Conservation (phyloP, 2,888 invertebrate genomes). For the Nebria salina region DNA sequence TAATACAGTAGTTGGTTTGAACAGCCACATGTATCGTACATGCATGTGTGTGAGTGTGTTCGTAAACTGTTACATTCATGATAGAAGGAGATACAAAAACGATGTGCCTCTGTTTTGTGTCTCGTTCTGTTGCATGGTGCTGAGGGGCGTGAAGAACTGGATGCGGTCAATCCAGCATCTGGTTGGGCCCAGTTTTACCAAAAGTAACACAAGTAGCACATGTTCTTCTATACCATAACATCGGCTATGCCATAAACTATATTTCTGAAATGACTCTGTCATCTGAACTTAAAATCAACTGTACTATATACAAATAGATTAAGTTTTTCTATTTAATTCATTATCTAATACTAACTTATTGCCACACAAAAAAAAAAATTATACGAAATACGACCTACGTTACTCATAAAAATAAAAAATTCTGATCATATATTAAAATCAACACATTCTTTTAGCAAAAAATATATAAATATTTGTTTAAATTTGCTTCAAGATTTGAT, state of each 20-base stretch:
- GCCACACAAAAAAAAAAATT: not conserved
- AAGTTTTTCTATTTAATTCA: not conserved
- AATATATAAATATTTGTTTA: no score
- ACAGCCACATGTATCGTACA: not conserved
- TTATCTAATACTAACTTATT: not conserved
- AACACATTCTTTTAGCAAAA: no score
- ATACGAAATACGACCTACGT: no score
- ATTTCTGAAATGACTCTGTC: constrained; percentile 56
- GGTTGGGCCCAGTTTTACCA: not conserved
- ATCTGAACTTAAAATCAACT: constrained; percentile 15
- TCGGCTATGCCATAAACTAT: constrained; percentile 57
- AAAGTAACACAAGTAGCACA: constrained; percentile 24
- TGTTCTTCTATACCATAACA: constrained; percentile 56
- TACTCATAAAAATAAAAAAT: not conserved
- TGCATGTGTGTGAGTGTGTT: not conserved
- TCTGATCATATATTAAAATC: no score
- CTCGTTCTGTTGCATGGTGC: constrained; percentile 10
- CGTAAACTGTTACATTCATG: not conserved
- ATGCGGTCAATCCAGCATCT: constrained; percentile 23
- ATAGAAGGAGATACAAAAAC: not conserved
- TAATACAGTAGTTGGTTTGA: not conserved
- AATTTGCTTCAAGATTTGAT: no score
- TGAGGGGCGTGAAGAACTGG: constrained; percentile 15
- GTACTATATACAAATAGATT: constrained; percentile 18
- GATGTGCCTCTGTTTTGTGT: constrained; percentile 2